Conservation (phyloP, 1,140 invertebrate species). For the Drosophila quadrilineata region DNA sequence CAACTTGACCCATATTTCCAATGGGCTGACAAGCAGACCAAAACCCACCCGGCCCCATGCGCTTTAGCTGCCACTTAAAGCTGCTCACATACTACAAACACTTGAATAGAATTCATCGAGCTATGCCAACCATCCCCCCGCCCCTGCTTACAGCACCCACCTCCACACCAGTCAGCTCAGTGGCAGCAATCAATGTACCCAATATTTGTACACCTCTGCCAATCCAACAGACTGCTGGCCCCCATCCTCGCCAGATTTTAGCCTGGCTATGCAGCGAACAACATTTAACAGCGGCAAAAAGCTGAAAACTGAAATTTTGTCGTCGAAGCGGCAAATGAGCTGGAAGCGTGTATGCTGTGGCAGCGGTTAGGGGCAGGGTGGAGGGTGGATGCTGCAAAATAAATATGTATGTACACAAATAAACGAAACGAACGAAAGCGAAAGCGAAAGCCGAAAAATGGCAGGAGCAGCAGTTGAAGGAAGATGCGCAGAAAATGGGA, state of each 20-base stretch:
- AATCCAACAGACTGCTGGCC: neutral
- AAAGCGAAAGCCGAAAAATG: slow-evolving; percentile 56
- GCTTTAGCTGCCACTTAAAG: slow-evolving; percentile 65
- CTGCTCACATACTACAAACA: slow-evolving; percentile 57
- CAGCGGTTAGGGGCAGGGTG: neutral
- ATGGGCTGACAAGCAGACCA: slow-evolving; percentile 42
- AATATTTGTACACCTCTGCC: slow-evolving; percentile 27
- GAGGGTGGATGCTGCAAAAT: slow-evolving; percentile 40
- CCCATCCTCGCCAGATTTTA: neutral
- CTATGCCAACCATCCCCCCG: neutral
- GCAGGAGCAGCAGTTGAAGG: neutral
- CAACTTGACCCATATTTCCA: slow-evolving; percentile 79
- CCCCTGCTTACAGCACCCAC: neutral
- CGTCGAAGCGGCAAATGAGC: slow-evolving; percentile 78
- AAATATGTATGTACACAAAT: slow-evolving; percentile 59
- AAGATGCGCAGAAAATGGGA: slow-evolving; percentile 43
- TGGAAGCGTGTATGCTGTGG: slow-evolving; percentile 51
- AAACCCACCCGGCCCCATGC: neutral
- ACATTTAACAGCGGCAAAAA: slow-evolving; percentile 54
- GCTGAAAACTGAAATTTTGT: slow-evolving; percentile 77
- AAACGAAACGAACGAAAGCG: slow-evolving; percentile 63
- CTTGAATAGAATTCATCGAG: slow-evolving; percentile 13
- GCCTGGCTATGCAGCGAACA: slow-evolving; percentile 45
- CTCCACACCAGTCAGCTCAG: no score
- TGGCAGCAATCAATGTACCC: slow-evolving; percentile 12